These are phyloP conservation scores for Drosophila sucinea DNA, from an alignment of 1,140 invertebrate genomes.

Conservation along the genomic window DNA sequence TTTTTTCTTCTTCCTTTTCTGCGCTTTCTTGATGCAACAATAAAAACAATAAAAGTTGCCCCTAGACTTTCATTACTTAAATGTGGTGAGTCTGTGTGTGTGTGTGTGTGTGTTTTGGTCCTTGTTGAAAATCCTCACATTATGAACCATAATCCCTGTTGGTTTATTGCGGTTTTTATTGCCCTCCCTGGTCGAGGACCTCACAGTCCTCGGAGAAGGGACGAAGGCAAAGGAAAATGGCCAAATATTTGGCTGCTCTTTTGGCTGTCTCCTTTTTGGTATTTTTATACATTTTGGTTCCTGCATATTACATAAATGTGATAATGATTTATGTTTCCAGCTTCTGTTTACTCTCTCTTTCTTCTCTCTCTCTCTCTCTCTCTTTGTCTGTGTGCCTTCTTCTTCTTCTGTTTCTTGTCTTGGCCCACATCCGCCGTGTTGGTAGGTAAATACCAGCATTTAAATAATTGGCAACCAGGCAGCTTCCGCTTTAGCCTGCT, in stretches of 20 bases:
- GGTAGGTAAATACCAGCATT: slow-evolving; percentile 79
- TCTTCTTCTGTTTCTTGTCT: slow-evolving; percentile 16
- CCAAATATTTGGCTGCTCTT: slow-evolving; percentile 58
- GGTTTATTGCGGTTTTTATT: slow-evolving; percentile 80
- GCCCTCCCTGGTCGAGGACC: slow-evolving; percentile 26
- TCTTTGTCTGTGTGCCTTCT: not conserved
- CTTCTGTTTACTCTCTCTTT: slow-evolving; percentile 10
- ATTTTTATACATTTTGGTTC: slow-evolving; percentile 15
- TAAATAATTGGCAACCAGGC: slow-evolving; percentile 77
- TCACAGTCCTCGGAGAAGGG: not conserved
- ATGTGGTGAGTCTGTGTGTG: slow-evolving; percentile 19
- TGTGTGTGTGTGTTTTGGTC: slow-evolving; percentile 43
- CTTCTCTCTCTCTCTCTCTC: not conserved
- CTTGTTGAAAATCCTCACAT: slow-evolving; percentile 67
- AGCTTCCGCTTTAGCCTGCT: slow-evolving; percentile 66
- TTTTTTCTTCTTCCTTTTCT: slow-evolving; percentile 13
- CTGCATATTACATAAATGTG: slow-evolving; percentile 77
- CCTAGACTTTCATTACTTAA: slow-evolving; percentile 10
- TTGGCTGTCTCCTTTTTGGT: slow-evolving; percentile 17
- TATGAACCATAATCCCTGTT: slow-evolving; percentile 75
- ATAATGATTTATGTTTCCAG: slow-evolving; percentile 75
- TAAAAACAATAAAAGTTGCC: slow-evolving; percentile 70
- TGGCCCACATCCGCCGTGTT: slow-evolving; percentile 73
- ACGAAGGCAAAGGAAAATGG: slow-evolving; percentile 23
- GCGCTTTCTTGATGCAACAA: slow-evolving; percentile 53